Evolutionary conservation across 2,888 invertebrate species (phyloP).

Genomic region (Willowsia nigromaculata): DNA sequence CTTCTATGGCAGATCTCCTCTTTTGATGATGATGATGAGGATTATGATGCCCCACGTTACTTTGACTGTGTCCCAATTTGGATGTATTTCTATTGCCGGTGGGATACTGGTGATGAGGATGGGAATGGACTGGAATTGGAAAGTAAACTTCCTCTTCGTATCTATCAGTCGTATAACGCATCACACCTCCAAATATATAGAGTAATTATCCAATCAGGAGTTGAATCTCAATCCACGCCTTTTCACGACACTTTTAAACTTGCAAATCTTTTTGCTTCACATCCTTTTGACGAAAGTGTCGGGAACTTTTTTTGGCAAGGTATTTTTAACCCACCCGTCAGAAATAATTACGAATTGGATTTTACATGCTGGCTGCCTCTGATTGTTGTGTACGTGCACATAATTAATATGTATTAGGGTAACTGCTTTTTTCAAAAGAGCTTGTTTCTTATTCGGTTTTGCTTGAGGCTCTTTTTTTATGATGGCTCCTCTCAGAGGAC

Average conservation of each 20-base stretch:
- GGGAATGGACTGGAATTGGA: constrained; percentile 50
- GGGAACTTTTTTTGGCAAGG: too few species aligned
- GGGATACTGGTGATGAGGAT: constrained; percentile 10
- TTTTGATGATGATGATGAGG: not conserved
- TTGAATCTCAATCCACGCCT: too few species aligned
- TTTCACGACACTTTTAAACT: too few species aligned
- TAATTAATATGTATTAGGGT: not conserved
- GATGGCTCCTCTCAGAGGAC: not conserved
- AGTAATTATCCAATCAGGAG: too few species aligned
- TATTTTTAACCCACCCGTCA: too few species aligned
- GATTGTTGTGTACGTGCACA: not conserved
- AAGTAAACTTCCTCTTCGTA: constrained; percentile 61
- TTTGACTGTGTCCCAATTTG: not conserved
- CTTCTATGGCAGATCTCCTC: too few species aligned
- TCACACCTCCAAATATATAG: constrained; percentile 13
- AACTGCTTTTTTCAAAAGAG: not conserved
- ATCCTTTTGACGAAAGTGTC: too few species aligned
- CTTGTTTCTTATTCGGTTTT: not conserved
- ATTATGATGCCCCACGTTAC: not conserved
- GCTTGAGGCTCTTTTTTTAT: not conserved
- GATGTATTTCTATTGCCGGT: not conserved
- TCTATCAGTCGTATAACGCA: constrained; percentile 48
- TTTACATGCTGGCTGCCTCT: too few species aligned
- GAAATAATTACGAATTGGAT: too few species aligned
- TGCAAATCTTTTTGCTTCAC: too few species aligned